Evolutionary conservation across 2,888 invertebrate species (phyloP).

Genomic region (Napeogenes inachia): DNA sequence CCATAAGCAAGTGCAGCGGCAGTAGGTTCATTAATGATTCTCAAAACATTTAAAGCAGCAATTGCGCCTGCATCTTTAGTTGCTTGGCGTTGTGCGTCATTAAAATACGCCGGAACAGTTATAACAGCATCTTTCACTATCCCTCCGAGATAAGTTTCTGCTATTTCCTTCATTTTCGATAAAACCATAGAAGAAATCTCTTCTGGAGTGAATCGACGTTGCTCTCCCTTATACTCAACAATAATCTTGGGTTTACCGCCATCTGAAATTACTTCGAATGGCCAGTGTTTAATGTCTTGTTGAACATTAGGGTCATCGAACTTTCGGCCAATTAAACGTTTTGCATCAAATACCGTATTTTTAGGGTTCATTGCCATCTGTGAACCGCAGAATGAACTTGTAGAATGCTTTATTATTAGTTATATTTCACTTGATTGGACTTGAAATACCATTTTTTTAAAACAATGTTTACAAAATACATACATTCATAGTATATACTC

Average conservation of each 20-base stretch:
- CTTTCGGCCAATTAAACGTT: constrained; percentile 88
- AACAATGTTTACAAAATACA: no score
- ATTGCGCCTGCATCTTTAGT: constrained; percentile 94
- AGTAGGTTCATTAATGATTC: constrained; percentile 95
- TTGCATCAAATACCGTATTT: constrained; percentile 90
- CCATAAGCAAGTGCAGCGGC: constrained; percentile 93
- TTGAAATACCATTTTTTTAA: no score
- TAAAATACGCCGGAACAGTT: constrained; percentile 91
- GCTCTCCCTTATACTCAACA: constrained; percentile 84
- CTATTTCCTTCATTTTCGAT: constrained; percentile 89
- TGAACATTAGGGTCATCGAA: constrained; percentile 88
- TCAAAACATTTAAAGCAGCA: constrained; percentile 90
- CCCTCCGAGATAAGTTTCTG: constrained; percentile 86
- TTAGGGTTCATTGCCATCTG: constrained; percentile 88
- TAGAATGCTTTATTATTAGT: background rate
- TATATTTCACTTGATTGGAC: background rate
- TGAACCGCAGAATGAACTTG: constrained; percentile 25
- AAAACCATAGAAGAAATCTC: constrained; percentile 92
- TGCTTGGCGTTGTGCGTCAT: constrained; percentile 88
- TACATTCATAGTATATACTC: no score
- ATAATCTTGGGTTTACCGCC: constrained; percentile 85
- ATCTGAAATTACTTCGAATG: constrained; percentile 84
- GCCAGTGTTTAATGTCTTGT: constrained; percentile 90
- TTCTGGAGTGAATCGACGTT: constrained; percentile 87
- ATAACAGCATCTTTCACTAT: constrained; percentile 86